phyloP scores from a whole-genome alignment of 2,888 invertebrate species.

The Orthosia gracilis region DNA sequence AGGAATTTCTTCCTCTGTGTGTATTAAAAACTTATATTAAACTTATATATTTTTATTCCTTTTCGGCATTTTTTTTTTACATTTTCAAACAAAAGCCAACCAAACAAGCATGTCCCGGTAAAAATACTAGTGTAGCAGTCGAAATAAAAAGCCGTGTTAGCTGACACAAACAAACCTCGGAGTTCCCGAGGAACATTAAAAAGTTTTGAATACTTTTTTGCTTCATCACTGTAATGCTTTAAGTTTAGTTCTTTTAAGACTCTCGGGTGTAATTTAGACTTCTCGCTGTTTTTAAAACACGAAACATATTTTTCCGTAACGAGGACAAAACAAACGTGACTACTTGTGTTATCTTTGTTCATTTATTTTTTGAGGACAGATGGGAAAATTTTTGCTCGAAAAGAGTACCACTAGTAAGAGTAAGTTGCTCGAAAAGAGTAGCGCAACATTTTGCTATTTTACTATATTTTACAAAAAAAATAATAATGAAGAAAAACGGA shows the following conservation, averaged over 20 bases:
- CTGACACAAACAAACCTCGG: conserved; percentile 74
- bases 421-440: too few species aligned
- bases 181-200: conserved; percentile 76
- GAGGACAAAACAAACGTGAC: conserved; percentile 37
- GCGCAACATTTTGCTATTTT: not conserved
- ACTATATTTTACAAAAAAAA: too few species aligned
- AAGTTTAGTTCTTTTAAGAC: conserved; percentile 76
- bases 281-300: conserved; percentile 68
- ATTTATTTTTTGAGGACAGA: not conserved
- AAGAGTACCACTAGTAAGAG: too few species aligned
- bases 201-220: conserved; percentile 79
- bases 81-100: not conserved
- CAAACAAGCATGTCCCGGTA: conserved; percentile 16
- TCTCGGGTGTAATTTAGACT: conserved; percentile 72
- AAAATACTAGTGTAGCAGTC: conserved; percentile 67
- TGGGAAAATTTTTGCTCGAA: too few species aligned
- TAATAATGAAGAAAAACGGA: too few species aligned
- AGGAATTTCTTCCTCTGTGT: too few species aligned
- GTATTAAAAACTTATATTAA: too few species aligned
- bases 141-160: conserved; percentile 68
- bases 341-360: conserved; percentile 23
- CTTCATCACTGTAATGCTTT: conserved; percentile 79
- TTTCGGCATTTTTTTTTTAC: not conserved
- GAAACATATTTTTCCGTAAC: conserved; percentile 59
- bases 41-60: not conserved